These are phyloP conservation scores for Argyra leucocephala DNA, from an alignment of 2,888 invertebrate species.

Conservation along the genomic window DNA sequence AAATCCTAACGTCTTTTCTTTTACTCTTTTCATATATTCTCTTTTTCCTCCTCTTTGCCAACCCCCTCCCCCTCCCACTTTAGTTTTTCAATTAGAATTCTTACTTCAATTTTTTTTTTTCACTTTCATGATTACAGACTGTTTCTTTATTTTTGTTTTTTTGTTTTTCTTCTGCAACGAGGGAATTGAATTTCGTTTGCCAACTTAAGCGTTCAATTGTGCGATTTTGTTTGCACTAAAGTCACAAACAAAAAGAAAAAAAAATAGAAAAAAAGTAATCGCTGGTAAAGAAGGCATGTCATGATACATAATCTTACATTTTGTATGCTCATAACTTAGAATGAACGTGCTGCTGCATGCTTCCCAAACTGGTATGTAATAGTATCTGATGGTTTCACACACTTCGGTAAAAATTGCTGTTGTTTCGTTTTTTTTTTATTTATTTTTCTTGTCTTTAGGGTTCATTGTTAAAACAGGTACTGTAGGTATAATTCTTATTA, in stretches of 20 bases:
- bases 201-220: constrained; percentile 1
- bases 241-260: not conserved
- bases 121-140: not conserved
- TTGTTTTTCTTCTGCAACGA: not conserved
- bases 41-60: not conserved
- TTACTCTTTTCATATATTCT: not conserved
- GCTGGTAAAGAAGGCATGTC: not conserved
- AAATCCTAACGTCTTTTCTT: not conserved
- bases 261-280: not conserved
- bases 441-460: no score
- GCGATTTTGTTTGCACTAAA: not conserved
- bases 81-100: no score
- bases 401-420: no score
- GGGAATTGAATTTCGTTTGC: not conserved
- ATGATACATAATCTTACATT: not conserved
- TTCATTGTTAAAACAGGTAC: no score
- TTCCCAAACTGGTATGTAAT: no score
- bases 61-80: not conserved
- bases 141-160: no score
- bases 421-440: no score
- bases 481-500: no score
- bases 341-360: not conserved
- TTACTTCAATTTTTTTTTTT: not conserved
- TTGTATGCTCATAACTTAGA: not conserved
- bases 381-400: no score